Base-by-base conservation (phyloP, 2,888 invertebrate genomes). In the Sialis fuliginosa region DNA sequence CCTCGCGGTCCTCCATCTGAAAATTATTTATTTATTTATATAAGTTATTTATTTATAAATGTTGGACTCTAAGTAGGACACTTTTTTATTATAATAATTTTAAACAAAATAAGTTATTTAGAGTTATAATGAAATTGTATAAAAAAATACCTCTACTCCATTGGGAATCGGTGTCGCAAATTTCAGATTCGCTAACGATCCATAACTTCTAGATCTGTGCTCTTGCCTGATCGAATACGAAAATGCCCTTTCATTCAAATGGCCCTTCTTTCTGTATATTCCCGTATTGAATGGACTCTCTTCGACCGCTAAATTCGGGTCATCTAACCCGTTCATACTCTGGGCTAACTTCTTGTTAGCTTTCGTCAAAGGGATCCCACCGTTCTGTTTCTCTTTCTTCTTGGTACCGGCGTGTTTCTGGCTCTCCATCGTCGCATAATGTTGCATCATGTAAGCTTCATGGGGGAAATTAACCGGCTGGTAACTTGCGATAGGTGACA, bases 141-240 rank as follows among this genome's bases (percentile, higher is more conserved):
- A 6, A 58, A 62, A 61, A 56, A 65, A 64, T 49, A 65, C 66
- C 49, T 61, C 60, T 30, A 56, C 58, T 39, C 65, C 65, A 52
- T 66, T 66, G 1, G 66, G 65, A 51, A 65, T 62, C 1, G 85
- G 84, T 53, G 82, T 81, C 55, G 84, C 87, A 66, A 91, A 91
- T 62, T 90, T 89, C 51, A 92, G 69, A 61, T 90, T 91, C 50
- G 91, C 89, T 62, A 92, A 70, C 50, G 89, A 89, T 49, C 91
- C 91, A 64, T 92, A 91, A 58, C 90, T 91, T 51, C 92, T 74
- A 62, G 90, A 90, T 53, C 92, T 76, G 62, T 92, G 91, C 62
- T 92, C 92, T 63, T 92, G 91, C 48, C 92, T 71, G 60, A 92
- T 92, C 55, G 91, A 91, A 67, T 92, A 91, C 48, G 89, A 89